Conservation (phyloP, 2,797 vertebrate species). For the Smutsia gigantea region DNA sequence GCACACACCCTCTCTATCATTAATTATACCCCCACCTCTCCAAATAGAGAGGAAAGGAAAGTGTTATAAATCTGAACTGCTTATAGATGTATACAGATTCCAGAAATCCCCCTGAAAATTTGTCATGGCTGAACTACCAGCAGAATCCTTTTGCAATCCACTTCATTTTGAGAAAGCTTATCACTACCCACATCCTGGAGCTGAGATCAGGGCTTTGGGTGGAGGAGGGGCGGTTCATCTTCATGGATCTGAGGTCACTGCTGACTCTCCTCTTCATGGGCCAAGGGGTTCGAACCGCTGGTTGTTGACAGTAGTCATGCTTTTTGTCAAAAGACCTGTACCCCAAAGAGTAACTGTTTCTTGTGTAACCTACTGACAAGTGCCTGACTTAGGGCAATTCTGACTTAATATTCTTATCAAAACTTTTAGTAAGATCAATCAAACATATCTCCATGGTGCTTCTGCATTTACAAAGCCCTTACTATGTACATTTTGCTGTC, state of each 20-base stretch:
- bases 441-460: background rate
- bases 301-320: background rate
- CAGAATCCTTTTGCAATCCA: background rate
- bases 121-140: background rate
- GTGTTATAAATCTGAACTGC: background rate
- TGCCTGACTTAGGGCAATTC: background rate
- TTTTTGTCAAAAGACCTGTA: background rate
- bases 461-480: background rate
- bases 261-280: background rate
- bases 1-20: background rate
- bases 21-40: background rate
- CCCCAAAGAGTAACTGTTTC: background rate
- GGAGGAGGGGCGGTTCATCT: background rate
- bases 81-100: background rate
- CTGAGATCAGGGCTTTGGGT: background rate
- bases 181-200: background rate
- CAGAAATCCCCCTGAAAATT: background rate
- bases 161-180: background rate
- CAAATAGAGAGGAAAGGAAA: background rate
- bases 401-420: background rate
- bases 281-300: background rate
- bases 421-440: background rate
- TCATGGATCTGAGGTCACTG: background rate
- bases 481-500: background rate
- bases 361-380: background rate